Conservation (phyloP, 1,140 invertebrate genomes). For the Drosophila nigrodunni region DNA sequence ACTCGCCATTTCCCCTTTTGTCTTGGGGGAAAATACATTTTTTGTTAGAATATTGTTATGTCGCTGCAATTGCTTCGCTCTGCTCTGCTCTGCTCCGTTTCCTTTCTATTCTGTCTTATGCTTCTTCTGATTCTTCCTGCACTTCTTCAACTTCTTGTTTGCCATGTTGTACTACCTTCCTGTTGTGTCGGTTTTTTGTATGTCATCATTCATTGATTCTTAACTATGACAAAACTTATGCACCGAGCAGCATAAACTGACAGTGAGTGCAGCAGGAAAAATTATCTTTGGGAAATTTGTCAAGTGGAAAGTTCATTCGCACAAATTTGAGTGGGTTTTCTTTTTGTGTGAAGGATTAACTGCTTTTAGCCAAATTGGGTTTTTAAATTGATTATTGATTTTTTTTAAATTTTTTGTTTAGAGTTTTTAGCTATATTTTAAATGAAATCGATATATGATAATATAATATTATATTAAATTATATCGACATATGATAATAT, state of each 20-base stretch:
- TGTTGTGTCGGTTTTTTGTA: constrained; percentile 1
- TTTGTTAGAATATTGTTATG: constrained; percentile 33
- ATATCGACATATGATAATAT: too few species aligned
- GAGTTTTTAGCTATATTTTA: too few species aligned
- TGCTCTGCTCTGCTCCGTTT: not conserved
- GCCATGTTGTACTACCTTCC: constrained; percentile 6
- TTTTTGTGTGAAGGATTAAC: too few species aligned
- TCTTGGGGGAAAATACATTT: constrained; percentile 17
- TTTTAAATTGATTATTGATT: too few species aligned
- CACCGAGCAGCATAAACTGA: not conserved
- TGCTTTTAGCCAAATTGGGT: too few species aligned
- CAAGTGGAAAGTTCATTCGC: not conserved
- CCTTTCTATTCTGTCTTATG: not conserved
- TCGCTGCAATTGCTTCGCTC: constrained; percentile 24
- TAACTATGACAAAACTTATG: constrained; percentile 14
- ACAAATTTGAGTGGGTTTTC: not conserved
- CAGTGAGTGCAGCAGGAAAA: not conserved
- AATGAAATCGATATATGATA: too few species aligned
- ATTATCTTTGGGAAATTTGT: not conserved
- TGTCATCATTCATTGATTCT: constrained; percentile 18
- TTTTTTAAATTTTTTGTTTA: too few species aligned
- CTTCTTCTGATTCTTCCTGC: not conserved
- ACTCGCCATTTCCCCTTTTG: constrained; percentile 22
- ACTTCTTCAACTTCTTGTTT: not conserved
- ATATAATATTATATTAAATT: too few species aligned